phyloP scores from a whole-genome alignment of 2,797 vertebrate genomes.

The Hydrophis major region DNA sequence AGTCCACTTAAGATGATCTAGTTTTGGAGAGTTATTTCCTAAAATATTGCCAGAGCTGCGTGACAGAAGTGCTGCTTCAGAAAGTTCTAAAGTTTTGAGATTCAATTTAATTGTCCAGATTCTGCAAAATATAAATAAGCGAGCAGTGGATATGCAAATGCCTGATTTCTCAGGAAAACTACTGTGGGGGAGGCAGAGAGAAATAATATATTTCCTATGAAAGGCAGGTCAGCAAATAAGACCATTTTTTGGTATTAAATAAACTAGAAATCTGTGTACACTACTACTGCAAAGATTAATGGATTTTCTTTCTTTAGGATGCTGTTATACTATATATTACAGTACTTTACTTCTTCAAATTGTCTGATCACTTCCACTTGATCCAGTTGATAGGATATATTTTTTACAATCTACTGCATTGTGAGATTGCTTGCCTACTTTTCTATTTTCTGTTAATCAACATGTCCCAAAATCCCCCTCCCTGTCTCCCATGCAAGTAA shows the following conservation, averaged over 20 bases:
- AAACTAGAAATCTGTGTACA: not conserved
- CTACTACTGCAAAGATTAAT: not conserved
- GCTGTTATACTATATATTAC: not conserved
- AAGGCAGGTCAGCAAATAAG: not conserved
- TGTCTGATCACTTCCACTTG: not conserved
- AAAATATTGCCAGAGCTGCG: constrained; percentile 22
- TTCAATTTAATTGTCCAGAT: not conserved
- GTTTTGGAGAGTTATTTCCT: constrained; percentile 34
- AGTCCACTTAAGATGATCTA: constrained; percentile 45
- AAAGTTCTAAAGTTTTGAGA: not conserved
- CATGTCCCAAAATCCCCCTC: not conserved
- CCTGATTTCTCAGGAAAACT: not conserved
- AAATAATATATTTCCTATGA: not conserved
- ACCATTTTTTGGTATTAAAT: not conserved
- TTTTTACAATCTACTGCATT: not conserved
- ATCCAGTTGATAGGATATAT: not conserved
- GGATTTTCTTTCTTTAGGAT: not conserved
- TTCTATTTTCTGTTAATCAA: not conserved
- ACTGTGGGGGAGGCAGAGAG: not conserved
- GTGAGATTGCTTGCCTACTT: not conserved
- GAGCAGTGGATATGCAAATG: not conserved
- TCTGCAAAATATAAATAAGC: not conserved
- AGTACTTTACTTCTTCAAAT: not conserved
- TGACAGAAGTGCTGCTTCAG: not conserved
- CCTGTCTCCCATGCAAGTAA: not conserved